These are phyloP conservation scores for Porites evermanni DNA, from an alignment of 92 coral and sea anemone species.

Conservation along the genomic window DNA sequence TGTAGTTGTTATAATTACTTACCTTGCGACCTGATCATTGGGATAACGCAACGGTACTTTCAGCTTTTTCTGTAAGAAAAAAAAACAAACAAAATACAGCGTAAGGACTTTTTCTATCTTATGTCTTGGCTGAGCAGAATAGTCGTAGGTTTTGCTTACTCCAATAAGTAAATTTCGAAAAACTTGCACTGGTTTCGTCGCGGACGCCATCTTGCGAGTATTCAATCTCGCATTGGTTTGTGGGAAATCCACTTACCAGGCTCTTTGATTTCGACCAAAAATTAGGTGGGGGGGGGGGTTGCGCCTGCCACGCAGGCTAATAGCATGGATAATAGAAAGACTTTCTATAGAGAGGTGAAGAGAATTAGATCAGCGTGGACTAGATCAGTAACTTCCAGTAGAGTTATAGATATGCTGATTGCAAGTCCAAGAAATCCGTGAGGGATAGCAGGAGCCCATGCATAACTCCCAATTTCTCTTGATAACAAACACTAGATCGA, in stretches of 20 bases:
- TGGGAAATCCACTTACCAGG: conserved; percentile 31
- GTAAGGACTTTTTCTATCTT: background rate
- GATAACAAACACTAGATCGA: too few relatives aligned
- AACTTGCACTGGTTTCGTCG: conserved; percentile 69
- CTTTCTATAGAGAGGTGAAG: too few relatives aligned
- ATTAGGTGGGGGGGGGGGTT: too few relatives aligned
- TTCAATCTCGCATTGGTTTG: conserved; percentile 7
- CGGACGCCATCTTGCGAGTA: conserved; percentile 87
- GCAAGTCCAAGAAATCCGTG: too few relatives aligned
- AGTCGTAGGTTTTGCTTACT: conserved; percentile 52
- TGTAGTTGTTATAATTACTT: background rate
- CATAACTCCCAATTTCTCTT: too few relatives aligned
- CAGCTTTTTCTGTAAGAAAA: conserved; percentile 50
- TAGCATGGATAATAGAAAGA: too few relatives aligned
- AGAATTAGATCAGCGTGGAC: too few relatives aligned
- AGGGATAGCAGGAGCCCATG: too few relatives aligned
- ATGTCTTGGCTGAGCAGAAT: background rate
- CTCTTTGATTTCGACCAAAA: background rate
- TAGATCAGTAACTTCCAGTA: too few relatives aligned
- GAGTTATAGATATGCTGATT: too few relatives aligned
- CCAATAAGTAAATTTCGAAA: conserved; percentile 83
- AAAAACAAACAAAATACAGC: background rate
- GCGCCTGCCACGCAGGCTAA: too few relatives aligned
- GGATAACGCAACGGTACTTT: conserved; percentile 72
- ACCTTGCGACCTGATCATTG: conserved; percentile 67